Conservation (phyloP, 2,888 invertebrate species). For the Cantharis rufa region DNA sequence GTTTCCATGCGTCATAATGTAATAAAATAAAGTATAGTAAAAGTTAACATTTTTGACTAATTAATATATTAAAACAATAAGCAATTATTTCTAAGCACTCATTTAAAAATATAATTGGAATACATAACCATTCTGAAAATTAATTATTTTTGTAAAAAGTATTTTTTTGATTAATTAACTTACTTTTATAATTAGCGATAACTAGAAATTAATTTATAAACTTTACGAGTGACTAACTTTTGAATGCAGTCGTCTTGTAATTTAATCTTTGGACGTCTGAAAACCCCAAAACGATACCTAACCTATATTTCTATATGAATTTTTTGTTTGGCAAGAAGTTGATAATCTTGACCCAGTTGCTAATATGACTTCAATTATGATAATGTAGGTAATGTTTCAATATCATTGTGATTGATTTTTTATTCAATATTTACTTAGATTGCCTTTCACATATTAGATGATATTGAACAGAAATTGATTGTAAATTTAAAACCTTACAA, state of each 20-base stretch:
- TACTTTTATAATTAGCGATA: neutral
- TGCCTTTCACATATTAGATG: conserved; percentile 3
- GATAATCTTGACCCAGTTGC: conserved; percentile 34
- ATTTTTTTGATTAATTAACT: neutral
- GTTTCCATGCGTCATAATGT: neutral
- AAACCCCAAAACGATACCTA: neutral
- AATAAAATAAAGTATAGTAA: neutral
- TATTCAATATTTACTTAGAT: conserved; percentile 4
- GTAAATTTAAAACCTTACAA: neutral
- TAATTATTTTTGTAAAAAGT: neutral
- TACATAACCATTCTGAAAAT: neutral
- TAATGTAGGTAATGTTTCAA: conserved; percentile 29
- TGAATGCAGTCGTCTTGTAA: neutral
- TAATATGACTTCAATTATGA: conserved; percentile 31
- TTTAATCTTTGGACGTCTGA: neutral
- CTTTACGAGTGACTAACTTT: neutral
- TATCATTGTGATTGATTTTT: conserved; percentile 15
- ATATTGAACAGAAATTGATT: conserved; percentile 4
- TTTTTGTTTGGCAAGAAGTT: conserved; percentile 18
- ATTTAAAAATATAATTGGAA: neutral
- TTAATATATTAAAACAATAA: neutral
- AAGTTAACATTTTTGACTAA: neutral
- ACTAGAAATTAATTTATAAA: neutral
- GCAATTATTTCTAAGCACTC: neutral
- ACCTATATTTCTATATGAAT: neutral